These are phyloP conservation scores for Epizoanthus ramosus DNA, from an alignment of 92 coral and sea anemone species.

Conservation along the genomic window DNA sequence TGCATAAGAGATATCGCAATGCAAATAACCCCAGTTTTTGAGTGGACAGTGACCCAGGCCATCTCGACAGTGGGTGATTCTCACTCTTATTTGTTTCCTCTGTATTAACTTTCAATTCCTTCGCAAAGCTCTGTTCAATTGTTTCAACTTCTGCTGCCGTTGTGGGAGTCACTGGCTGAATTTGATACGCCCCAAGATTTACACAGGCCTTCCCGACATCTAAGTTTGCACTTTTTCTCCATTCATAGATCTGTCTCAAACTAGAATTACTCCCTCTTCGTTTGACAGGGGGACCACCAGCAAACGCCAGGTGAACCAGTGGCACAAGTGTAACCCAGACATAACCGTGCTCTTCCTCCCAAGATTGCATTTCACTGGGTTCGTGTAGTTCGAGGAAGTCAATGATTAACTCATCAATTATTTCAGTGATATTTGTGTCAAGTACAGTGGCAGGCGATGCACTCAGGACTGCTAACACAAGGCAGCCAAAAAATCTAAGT, in stretches of 20 bases:
- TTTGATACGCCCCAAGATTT: slow-evolving; percentile 31
- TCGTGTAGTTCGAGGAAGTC: slow-evolving; percentile 53
- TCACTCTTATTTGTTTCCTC: not conserved
- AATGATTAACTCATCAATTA: slow-evolving; percentile 66
- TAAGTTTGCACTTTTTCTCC: slow-evolving; percentile 27
- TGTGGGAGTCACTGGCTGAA: slow-evolving; percentile 24
- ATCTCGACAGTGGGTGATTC: not conserved
- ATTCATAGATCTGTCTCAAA: not conserved
- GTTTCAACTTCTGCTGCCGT: not conserved
- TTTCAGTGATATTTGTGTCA: slow-evolving; percentile 4
- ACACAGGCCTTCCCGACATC: slow-evolving; percentile 23
- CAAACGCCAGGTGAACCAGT: slow-evolving; percentile 77
- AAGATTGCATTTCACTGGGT: slow-evolving; percentile 61
- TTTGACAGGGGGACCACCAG: slow-evolving; percentile 57
- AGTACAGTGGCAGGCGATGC: slow-evolving; percentile 53
- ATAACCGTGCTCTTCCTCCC: slow-evolving; percentile 63
- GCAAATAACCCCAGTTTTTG: slow-evolving; percentile 79
- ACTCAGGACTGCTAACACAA: slow-evolving; percentile 68
- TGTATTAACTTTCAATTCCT: not conserved
- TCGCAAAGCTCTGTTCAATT: not conserved
- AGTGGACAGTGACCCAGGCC: slow-evolving; percentile 71
- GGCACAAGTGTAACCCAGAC: slow-evolving; percentile 91
- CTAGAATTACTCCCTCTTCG: not conserved
- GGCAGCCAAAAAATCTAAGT: slow-evolving; percentile 70
- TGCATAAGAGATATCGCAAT: slow-evolving; percentile 56